Evolutionary conservation across 2,113 vertebrate species (phyloP), one percentile per base, ranked within the genome.

Genomic region (Toxotes jaculatrix): DNA sequence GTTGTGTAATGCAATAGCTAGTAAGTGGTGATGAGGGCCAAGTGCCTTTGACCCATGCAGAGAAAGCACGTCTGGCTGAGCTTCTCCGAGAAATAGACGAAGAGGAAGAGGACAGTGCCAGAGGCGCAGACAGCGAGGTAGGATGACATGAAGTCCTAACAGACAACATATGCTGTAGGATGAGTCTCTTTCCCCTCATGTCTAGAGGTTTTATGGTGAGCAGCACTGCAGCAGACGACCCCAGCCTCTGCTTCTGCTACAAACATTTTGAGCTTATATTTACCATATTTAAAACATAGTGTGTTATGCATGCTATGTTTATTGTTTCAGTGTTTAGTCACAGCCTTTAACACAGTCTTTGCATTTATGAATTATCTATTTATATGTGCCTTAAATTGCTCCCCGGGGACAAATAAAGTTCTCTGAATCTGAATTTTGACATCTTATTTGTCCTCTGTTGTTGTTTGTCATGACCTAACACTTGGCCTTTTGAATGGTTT

Each of bases 1-100:
- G 67, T 77, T 86, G 47, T 87, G 84, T 77, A 85, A 92, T 91
- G 64, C 69, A 90, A 76, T 84, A 99, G 98, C 89, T 97, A 61
- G 95, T 92, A 73, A 96, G 95, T 63, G 92, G 93, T 56, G 95
- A 96, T 5, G 94, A 93, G 88, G 95, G 78, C 55, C 92, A 87
- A 21, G 86, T 95, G 85, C 79, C 90, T 89, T 93, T 99, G 95
- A 96, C 95, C 70, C 94, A 95, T 10, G 87, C 88, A 69, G 97
- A 99, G 90, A 96, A 93, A 88, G 91, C 93, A 82, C 96, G 96
- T 56, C 92, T 99, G 92, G 88, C 63, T 4, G 95, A 97, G 69
- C 96, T 99, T 49, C 80, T 99, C 77, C 94, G 84, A 88, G 96
- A 96, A 74, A 85, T 91, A 69, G 95, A 96, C 38, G 82, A 95